A percentile compares a stretch with the other conserved stretches of the same genome.
Evolutionary conservation across 2,888 invertebrate genomes (phyloP).

Genomic region (Andrena camellia): DNA sequence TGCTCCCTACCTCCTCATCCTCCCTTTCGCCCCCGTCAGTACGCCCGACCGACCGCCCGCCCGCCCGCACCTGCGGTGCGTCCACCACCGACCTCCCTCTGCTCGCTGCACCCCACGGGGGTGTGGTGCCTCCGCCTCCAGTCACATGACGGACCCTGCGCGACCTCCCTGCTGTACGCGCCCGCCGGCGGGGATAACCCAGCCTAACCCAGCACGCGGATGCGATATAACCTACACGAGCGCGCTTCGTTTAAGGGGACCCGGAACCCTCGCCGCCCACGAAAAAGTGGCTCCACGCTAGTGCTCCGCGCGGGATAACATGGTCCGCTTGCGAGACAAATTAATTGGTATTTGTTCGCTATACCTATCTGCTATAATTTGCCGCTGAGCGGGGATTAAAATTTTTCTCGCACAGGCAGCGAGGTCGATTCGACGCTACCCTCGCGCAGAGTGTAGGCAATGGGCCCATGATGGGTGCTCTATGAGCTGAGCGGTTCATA

Average conservation of each 20-base stretch:
- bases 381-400: neutral
- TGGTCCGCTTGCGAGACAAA: neutral
- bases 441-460: no score
- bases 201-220: conserved; percentile 52
- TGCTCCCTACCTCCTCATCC: conserved; percentile 49
- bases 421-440: neutral
- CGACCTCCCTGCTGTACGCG: conserved; percentile 60
- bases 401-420: neutral
- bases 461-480: no score
- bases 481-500: no score
- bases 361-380: neutral
- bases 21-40: conserved; percentile 48
- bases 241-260: conserved; percentile 51
- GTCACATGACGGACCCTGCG: conserved; percentile 78
- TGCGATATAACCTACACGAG: conserved; percentile 41
- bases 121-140: conserved; percentile 84
- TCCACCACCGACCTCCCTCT: conserved; percentile 57
- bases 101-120: conserved; percentile 67
- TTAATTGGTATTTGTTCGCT: neutral
- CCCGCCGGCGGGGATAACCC: conserved; percentile 60
- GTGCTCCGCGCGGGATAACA: conserved; percentile 14
- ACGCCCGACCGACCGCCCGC: conserved; percentile 12
- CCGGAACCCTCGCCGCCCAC: conserved; percentile 33
- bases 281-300: conserved; percentile 26
- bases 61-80: conserved; percentile 65